These are phyloP conservation scores for Microchrysa polita DNA, from an alignment of 2,888 invertebrate genomes.

Conservation along the genomic window DNA sequence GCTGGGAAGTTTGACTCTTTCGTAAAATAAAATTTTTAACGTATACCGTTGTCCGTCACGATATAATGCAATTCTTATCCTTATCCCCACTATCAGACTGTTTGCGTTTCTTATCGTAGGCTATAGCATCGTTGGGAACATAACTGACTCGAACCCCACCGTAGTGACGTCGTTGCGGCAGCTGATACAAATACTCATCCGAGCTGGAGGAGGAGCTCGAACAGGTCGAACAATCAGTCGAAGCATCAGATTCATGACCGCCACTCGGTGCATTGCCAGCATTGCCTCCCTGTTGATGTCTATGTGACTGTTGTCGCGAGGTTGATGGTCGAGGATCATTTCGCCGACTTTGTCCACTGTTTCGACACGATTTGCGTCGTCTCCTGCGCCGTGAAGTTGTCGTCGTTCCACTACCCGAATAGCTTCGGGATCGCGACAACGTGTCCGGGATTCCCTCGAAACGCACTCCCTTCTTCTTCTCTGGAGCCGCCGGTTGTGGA, in stretches of 20 bases:
- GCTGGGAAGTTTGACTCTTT: background rate
- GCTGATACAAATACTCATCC: constrained; percentile 86
- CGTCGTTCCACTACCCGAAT: constrained; percentile 64
- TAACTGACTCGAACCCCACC: constrained; percentile 91
- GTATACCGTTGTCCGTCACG: constrained; percentile 69
- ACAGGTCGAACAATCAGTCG: constrained; percentile 90
- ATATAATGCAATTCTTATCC: constrained; percentile 86
- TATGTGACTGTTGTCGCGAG: constrained; percentile 51
- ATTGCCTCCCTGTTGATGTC: constrained; percentile 52
- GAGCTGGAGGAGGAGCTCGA: constrained; percentile 87
- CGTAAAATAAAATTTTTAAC: too few relatives aligned
- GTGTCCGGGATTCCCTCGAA: constrained; percentile 64
- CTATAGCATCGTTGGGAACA: constrained; percentile 91
- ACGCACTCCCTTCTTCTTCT: constrained; percentile 63
- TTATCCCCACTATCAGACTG: constrained; percentile 65
- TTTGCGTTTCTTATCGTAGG: constrained; percentile 78
- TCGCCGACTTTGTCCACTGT: constrained; percentile 50
- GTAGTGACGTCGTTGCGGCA: constrained; percentile 84
- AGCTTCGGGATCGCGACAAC: constrained; percentile 67
- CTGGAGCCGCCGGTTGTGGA: constrained; percentile 55
- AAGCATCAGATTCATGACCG: constrained; percentile 71
- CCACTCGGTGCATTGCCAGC: constrained; percentile 52
- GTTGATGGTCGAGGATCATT: constrained; percentile 39
- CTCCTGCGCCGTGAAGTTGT: constrained; percentile 56
- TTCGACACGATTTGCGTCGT: constrained; percentile 59